Conservation (phyloP, 2,113 vertebrate genomes). For the Phaetusa simplex region DNA sequence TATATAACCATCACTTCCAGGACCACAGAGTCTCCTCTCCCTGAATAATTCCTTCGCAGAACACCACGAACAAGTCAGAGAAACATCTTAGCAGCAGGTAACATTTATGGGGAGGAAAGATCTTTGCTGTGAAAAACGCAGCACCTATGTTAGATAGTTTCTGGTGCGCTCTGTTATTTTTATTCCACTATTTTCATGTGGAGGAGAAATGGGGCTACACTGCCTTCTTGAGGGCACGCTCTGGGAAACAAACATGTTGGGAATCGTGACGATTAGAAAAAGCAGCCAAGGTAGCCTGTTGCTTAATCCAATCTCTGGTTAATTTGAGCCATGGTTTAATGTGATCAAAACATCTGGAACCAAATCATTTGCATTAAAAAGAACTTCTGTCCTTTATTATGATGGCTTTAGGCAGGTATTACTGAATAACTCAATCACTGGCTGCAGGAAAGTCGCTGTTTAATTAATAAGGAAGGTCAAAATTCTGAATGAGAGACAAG, state of each 20-base stretch:
- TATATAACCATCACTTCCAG: background rate
- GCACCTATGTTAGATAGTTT: background rate
- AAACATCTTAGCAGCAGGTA: background rate
- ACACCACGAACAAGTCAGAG: background rate
- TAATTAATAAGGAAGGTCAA: constrained; percentile 71
- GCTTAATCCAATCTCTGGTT: constrained; percentile 59
- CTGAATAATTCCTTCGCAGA: background rate
- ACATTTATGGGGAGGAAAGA: background rate
- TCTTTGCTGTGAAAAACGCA: background rate
- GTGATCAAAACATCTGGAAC: constrained; percentile 67
- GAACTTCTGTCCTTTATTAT: constrained; percentile 56
- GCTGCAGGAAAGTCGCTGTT: constrained; percentile 32
- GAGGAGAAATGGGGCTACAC: background rate
- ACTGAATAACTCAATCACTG: constrained; percentile 67
- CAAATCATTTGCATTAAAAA: constrained; percentile 62
- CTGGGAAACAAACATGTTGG: background rate
- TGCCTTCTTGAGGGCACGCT: background rate
- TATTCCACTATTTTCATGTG: background rate
- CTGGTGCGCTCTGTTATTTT: background rate
- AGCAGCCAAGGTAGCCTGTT: constrained; percentile 53
- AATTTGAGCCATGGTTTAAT: constrained; percentile 56
- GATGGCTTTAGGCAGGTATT: constrained; percentile 65
- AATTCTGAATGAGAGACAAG: constrained; percentile 60
- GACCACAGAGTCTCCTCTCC: background rate
- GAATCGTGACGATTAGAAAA: constrained; percentile 60